Evolutionary conservation across 2,797 vertebrate species (phyloP).

Genomic region (Lutjanus campechanus): DNA sequence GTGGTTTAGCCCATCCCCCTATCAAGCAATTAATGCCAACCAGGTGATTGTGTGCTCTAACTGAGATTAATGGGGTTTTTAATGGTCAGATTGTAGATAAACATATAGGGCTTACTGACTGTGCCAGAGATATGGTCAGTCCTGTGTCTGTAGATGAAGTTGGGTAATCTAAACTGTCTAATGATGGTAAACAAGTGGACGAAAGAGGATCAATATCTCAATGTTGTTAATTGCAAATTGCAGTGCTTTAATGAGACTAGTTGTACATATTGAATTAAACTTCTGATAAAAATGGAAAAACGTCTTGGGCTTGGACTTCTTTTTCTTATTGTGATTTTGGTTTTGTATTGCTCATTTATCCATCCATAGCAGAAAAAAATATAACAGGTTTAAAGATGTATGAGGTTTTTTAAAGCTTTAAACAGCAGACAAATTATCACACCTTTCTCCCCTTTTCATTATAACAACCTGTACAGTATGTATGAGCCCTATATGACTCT

Average conservation of each 20-base stretch:
- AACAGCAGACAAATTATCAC: no score
- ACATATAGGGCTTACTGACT: conserved; percentile 38
- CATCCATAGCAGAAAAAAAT: not conserved
- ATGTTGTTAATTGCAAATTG: conserved; percentile 62
- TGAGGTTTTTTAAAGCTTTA: no score
- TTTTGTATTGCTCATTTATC: not conserved
- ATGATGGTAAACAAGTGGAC: conserved; percentile 16
- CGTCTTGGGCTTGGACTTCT: not conserved
- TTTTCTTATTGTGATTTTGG: not conserved
- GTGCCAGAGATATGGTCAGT: conserved; percentile 22
- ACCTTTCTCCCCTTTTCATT: no score
- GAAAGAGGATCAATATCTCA: conserved; percentile 34
- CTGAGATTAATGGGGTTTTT: conserved; percentile 41
- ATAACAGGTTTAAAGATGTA: not conserved
- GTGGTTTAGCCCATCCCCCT: conserved; percentile 30
- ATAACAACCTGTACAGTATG: no score
- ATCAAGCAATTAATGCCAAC: conserved; percentile 36
- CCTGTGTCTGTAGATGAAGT: conserved; percentile 53
- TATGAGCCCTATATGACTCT: no score
- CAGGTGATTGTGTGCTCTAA: conserved; percentile 44
- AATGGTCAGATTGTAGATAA: conserved; percentile 51
- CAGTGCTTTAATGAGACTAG: conserved; percentile 71
- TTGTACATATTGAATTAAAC: conserved; percentile 82
- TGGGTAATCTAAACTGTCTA: conserved; percentile 17
- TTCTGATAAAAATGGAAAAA: conserved; percentile 51